Conservation (phyloP, 2,888 invertebrate genomes). For the Tenthredo notha region DNA sequence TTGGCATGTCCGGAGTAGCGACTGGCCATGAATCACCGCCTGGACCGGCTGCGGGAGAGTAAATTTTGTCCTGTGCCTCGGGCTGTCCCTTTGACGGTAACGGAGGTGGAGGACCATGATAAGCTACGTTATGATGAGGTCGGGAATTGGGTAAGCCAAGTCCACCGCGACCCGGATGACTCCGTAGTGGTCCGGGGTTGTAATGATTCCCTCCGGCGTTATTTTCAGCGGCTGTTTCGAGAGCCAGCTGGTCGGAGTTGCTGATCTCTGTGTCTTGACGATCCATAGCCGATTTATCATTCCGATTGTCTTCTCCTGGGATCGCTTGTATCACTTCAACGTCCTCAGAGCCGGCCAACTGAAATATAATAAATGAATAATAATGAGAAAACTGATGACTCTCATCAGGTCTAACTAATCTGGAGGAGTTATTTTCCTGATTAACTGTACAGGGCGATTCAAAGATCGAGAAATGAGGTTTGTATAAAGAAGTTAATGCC, state of each 20-base stretch:
- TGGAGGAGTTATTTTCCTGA: neutral
- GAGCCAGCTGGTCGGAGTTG: constrained; percentile 85
- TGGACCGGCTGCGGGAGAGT: constrained; percentile 71
- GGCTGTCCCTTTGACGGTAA: constrained; percentile 82
- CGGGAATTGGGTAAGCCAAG: constrained; percentile 73
- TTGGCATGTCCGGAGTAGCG: constrained; percentile 92
- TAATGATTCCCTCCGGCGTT: constrained; percentile 71
- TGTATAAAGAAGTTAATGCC: constrained; percentile 10
- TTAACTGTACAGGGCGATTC: constrained; percentile 52
- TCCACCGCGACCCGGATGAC: constrained; percentile 78
- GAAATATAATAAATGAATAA: constrained; percentile 54
- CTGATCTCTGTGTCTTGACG: constrained; percentile 83
- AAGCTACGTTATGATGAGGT: constrained; percentile 82
- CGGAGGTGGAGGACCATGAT: constrained; percentile 87
- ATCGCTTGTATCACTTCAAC: constrained; percentile 85
- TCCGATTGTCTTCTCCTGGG: constrained; percentile 79
- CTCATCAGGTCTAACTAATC: neutral
- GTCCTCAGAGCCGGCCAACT: constrained; percentile 79
- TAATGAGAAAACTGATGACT: neutral
- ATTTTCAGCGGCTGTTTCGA: constrained; percentile 82
- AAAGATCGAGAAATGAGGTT: neutral
- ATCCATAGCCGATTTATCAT: constrained; percentile 79
- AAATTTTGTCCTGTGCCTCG: constrained; percentile 83
- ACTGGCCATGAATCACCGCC: constrained; percentile 91
- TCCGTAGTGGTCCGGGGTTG: constrained; percentile 73